Evolutionary conservation across 2,797 vertebrate genomes (phyloP), one percentile per base, ranked within the genome.

Genomic region (Pseudochaenichthys georgianus): DNA sequence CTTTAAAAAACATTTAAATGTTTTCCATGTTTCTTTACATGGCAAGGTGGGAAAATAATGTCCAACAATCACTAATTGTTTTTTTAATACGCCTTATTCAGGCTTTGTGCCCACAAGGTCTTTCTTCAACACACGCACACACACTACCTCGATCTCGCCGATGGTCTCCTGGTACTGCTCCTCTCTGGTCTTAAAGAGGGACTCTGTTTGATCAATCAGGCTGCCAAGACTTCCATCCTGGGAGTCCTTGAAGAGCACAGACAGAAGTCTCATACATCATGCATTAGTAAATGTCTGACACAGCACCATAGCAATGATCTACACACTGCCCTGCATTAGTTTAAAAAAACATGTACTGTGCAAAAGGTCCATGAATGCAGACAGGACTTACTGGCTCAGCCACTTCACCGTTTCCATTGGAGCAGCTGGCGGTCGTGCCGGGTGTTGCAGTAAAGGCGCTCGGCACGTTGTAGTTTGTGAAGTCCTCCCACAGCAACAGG

Each of bases 81-180:
- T 38, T 45, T 59, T 50, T 28, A 6, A 5, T 8, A 13, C 12
- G n/a, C 59, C 43, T 64, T 55, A 43, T 45, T 43, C 23, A 38
- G 43, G 17, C 13, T 17, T 51, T 46, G 9, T 45, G 38, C 11
- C 66, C 34, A 9, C 31, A 17, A 46, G 17, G 19, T 12, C 12
- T 23, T 34, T 59, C 9, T 54, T 42, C 64, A 48, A 58, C 6
- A 62, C 13, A 23, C 19, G 1, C 15, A 63, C 42, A 67, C 52
- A 58, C 6, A 58, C 4, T 88, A 99, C 98, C 98, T 99, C 98
- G 0, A 99, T 99, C 94, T 99, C 96, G 46, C 96, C 98, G 46
- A 99, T 99, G n/a, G 97, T 98, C 70, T 99, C 96, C 89, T 99
- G 98, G 89, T 99, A 99, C 78, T 99, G 97, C 85, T 98, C 95